These are phyloP conservation scores for Acholoe squamosa DNA, from an alignment of 2,888 invertebrate genomes.

Conservation along the genomic window DNA sequence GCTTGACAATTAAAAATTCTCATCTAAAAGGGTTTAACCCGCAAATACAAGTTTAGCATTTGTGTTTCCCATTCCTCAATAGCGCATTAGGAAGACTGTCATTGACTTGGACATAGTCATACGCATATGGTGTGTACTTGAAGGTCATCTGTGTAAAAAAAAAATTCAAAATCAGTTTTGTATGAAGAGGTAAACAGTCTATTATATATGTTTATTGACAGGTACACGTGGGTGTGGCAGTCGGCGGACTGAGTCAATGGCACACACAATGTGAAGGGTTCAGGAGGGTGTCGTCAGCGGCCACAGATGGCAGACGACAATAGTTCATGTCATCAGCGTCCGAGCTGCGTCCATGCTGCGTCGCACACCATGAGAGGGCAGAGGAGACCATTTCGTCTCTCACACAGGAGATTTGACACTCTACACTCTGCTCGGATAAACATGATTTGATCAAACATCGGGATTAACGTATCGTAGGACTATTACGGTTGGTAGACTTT, in stretches of 20 bases:
- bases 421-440: neutral
- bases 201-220: too few species aligned
- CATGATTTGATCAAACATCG: neutral
- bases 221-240: neutral
- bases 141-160: too few species aligned
- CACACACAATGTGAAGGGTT: neutral
- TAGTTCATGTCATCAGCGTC: neutral
- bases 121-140: too few species aligned
- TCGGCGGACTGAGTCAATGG: neutral
- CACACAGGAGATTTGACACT: neutral
- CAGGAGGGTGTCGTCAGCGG: neutral
- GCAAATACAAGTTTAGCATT: too few species aligned
- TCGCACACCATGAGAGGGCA: neutral
- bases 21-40: too few species aligned
- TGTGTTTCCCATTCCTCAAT: too few species aligned
- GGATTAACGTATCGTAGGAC: neutral
- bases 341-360: neutral
- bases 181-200: too few species aligned
- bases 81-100: too few species aligned
- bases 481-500: neutral
- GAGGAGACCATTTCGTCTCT: neutral
- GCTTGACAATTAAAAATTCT: too few species aligned
- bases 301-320: neutral
- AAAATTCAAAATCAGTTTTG: too few species aligned
- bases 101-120: too few species aligned